Base-by-base conservation (phyloP, 2,113 vertebrate species). In the Lynx canadensis region DNA sequence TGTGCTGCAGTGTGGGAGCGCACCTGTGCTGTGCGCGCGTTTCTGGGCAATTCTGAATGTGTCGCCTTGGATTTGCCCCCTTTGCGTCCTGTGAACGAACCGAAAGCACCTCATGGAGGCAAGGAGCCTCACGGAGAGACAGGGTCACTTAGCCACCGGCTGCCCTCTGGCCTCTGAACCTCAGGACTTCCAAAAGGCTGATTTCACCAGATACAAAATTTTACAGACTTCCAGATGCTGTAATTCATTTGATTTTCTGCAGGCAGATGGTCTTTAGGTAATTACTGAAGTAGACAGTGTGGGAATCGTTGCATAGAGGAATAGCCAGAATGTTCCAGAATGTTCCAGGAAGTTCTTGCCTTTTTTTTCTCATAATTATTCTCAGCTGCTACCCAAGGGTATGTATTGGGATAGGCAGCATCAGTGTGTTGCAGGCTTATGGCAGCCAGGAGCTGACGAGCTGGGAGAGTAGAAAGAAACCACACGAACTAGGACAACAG, bases 321-420 rank as follows among this genome's bases (percentile, higher is more conserved):
- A 45, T 7, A 63, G 85, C 63, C 33, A 80, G 90, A 78, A 87
- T 74, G 68, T 91, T 74, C 74, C 41, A 71, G 87, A 71, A 95
- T 89, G 45, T 96, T 68, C 84, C 52, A 69, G 79, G 50, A 84
- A 41, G 48, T 65, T 68, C 91, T 94, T 65, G n/a, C n/a, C 55
- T 16, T 21, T 1, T 1, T 15, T 88, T 88, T 52, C 33, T 86
- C 13, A 27, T 48, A 52, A 6, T 50, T 7, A 1, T 79, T 33
- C 60, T 66, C 55, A 69, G 82, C 83, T 90, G 71, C 48, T 89
- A 63, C 55, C 27, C 2, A 18, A 79, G 57, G 66, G 25, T 33
- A 23, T 63, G 48, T 68, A 65, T 78, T 38, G 27, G 29, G 52
- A 27, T 1, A 66, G 91, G 31, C 7, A 38, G 27, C 14, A 1